A percentile compares a stretch with the other conserved stretches of the same genome.
phyloP scores from a whole-genome alignment of 2,113 vertebrate genomes.

The Clarias macrocephalus region DNA sequence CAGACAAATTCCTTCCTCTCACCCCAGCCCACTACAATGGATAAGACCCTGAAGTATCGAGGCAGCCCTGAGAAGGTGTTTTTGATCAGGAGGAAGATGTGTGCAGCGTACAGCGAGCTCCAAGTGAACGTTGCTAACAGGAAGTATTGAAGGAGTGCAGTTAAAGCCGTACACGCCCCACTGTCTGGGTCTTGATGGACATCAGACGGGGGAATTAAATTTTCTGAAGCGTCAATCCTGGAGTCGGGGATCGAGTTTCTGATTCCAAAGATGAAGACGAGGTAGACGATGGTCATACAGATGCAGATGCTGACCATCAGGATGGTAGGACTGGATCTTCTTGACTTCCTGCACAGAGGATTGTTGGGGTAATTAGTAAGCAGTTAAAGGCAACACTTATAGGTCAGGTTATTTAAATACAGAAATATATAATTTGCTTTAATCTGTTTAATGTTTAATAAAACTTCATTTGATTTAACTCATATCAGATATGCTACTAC shows the following conservation, averaged over 20 bases:
- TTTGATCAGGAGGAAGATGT: constrained; percentile 47
- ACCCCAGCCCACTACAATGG: constrained; percentile 61
- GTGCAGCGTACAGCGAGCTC: constrained; percentile 64
- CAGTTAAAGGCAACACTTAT: not conserved
- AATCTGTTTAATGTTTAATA: no score
- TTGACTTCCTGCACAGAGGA: constrained; percentile 56
- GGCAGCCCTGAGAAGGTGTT: no score
- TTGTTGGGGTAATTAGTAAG: not conserved
- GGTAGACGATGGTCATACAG: constrained; percentile 74
- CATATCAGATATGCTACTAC: no score
- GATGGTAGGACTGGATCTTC: constrained; percentile 58
- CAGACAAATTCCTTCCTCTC: constrained; percentile 38
- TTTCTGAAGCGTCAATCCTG: fast-evolving
- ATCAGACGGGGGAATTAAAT: constrained; percentile 47
- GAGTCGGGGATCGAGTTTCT: constrained; percentile 52
- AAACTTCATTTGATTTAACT: no score
- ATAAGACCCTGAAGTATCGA: no score
- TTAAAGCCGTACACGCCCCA: constrained; percentile 45
- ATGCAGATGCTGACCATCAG: constrained; percentile 69
- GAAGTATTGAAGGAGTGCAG: constrained; percentile 71
- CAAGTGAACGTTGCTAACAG: constrained; percentile 71
- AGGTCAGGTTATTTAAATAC: not conserved
- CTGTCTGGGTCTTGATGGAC: fast-evolving
- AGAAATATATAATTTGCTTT: no score
- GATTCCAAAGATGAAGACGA: constrained; percentile 72